phyloP scores from a whole-genome alignment of 2,888 invertebrate genomes.

The Stenichneumon culpator region DNA sequence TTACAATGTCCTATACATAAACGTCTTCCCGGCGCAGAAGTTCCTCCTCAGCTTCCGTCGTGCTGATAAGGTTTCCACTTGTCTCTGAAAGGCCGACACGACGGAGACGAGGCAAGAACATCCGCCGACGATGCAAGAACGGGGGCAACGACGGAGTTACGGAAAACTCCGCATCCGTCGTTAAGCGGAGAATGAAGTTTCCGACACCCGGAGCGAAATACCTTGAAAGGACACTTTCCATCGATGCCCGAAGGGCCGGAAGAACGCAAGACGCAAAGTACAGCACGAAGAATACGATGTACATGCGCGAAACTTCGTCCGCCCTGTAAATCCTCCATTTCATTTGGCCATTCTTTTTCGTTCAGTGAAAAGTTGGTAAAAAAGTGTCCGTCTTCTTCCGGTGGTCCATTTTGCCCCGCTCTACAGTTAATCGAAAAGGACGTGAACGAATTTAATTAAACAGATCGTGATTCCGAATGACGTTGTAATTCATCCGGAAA shows the following conservation, averaged over 20 bases:
- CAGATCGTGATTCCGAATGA: background rate
- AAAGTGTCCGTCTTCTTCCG: no score
- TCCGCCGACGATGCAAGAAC: conserved; percentile 6
- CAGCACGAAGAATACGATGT: background rate
- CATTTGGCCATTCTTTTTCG: no score
- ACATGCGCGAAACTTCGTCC: background rate
- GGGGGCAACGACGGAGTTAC: conserved; percentile 9
- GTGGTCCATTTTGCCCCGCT: no score
- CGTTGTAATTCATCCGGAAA: background rate
- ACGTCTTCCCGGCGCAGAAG: background rate
- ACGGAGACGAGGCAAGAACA: conserved; percentile 13
- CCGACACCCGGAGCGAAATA: conserved; percentile 13
- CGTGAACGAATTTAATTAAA: no score
- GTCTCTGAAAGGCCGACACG: conserved; percentile 31
- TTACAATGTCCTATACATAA: background rate
- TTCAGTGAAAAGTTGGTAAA: no score
- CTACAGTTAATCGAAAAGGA: no score
- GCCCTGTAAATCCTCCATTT: background rate
- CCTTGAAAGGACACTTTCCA: conserved; percentile 22
- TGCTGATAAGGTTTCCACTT: conserved; percentile 18
- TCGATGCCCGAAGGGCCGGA: conserved; percentile 30
- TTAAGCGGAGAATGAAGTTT: conserved; percentile 40
- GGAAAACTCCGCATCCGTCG: conserved; percentile 19
- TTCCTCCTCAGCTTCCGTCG: conserved; percentile 8
- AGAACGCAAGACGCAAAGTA: background rate